These are phyloP conservation scores for Hafferia zeledoni DNA, from an alignment of 2,797 vertebrate species.

Conservation along the genomic window DNA sequence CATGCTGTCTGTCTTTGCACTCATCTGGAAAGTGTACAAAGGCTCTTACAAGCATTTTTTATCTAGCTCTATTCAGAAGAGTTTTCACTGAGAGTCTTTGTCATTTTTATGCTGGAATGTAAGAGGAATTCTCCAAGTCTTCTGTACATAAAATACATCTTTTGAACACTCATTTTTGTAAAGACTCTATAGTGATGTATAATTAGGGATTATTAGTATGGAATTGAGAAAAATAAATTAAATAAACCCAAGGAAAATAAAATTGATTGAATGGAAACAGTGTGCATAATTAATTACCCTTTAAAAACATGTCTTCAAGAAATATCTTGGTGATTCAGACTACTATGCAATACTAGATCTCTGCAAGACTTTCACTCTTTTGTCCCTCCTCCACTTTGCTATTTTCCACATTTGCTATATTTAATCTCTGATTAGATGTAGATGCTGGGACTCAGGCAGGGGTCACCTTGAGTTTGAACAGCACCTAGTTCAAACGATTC, in stretches of 20 bases:
- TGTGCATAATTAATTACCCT: neutral
- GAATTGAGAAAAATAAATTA: neutral
- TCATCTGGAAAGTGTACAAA: neutral
- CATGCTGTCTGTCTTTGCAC: neutral
- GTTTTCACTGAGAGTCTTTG: neutral
- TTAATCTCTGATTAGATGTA: constrained; percentile 53
- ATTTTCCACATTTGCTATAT: constrained; percentile 28
- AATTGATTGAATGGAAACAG: neutral
- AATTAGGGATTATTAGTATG: neutral
- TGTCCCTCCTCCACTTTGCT: neutral
- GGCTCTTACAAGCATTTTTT: neutral
- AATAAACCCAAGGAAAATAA: neutral
- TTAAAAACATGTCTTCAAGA: neutral
- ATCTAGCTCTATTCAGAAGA: neutral
- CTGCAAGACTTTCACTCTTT: neutral
- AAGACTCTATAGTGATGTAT: neutral
- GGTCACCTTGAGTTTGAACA: constrained; percentile 45
- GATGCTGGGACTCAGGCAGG: neutral
- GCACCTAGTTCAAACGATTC: constrained; percentile 8
- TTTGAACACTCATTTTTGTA: neutral
- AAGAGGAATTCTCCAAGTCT: neutral
- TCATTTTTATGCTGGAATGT: neutral
- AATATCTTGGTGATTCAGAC: neutral
- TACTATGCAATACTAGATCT: neutral
- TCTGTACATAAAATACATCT: neutral